These are phyloP conservation scores for Lophius americanus DNA, from an alignment of 2,797 vertebrate species.

Conservation along the genomic window DNA sequence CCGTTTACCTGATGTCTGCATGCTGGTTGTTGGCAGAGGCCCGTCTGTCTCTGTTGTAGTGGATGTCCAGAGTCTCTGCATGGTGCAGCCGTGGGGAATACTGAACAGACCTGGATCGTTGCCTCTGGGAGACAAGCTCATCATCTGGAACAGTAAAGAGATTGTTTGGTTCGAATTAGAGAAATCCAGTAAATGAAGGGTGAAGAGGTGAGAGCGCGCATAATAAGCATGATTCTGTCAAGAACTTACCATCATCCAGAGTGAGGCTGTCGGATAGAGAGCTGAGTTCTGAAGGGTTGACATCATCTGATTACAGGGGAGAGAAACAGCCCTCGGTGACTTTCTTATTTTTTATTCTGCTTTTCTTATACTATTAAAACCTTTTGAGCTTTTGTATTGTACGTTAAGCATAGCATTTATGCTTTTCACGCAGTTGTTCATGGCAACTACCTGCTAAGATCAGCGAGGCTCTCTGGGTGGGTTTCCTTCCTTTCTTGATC, in stretches of 20 bases:
- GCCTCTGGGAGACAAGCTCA: constrained; percentile 80
- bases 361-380: background rate
- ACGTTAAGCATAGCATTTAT: background rate
- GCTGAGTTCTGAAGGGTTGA: constrained; percentile 90
- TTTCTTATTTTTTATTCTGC: background rate
- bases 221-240: background rate
- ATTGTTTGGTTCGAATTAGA: constrained; percentile 13
- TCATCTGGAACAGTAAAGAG: constrained; percentile 51
- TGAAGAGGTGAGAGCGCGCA: constrained; percentile 2
- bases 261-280: constrained; percentile 93
- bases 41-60: constrained; percentile 67
- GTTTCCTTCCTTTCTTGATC: constrained; percentile 87
- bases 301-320: constrained; percentile 85
- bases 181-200: background rate
- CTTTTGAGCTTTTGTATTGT: background rate
- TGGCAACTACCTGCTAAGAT: constrained; percentile 84
- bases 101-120: constrained; percentile 88
- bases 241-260: constrained; percentile 89
- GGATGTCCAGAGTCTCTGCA: constrained; percentile 82
- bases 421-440: background rate
- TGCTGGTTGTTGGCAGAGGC: constrained; percentile 68
- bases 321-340: constrained; percentile 34
- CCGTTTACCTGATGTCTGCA: constrained; percentile 72
- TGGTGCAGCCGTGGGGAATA: constrained; percentile 90
- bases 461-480: constrained; percentile 87